phyloP scores from a whole-genome alignment of 2,888 invertebrate genomes.

The Graphium colonna region DNA sequence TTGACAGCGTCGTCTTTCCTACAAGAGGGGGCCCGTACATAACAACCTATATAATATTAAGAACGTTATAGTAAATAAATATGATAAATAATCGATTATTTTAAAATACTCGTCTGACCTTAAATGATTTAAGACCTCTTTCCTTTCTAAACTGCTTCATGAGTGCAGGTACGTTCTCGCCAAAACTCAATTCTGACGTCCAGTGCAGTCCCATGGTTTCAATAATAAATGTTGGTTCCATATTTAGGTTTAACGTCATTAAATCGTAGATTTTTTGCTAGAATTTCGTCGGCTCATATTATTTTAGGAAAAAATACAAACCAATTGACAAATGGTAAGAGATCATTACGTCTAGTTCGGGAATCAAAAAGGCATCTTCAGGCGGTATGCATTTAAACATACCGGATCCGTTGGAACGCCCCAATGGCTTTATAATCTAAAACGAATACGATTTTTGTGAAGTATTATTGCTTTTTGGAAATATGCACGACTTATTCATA shows the following conservation, averaged over 20 bases:
- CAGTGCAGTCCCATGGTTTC: slow-evolving; percentile 74
- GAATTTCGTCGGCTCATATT: slow-evolving; percentile 28
- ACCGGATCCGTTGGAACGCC: no score
- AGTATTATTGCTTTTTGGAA: no score
- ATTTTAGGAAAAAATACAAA: no score
- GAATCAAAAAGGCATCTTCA: slow-evolving; percentile 80
- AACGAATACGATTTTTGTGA: no score
- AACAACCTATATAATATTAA: slow-evolving; percentile 50
- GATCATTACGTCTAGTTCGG: slow-evolving; percentile 69
- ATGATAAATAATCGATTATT: background rate
- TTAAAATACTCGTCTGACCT: slow-evolving; percentile 41
- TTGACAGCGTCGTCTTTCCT: slow-evolving; percentile 82
- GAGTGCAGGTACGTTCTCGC: slow-evolving; percentile 63
- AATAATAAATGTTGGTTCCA: slow-evolving; percentile 80
- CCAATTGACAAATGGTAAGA: no score
- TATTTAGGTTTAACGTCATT: slow-evolving; percentile 77
- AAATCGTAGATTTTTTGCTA: slow-evolving; percentile 80
- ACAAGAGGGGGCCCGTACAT: slow-evolving; percentile 84
- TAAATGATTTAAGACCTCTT: slow-evolving; percentile 79
- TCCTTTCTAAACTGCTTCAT: slow-evolving; percentile 72
- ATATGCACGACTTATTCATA: no score
- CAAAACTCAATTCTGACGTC: slow-evolving; percentile 75
- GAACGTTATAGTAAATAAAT: background rate
- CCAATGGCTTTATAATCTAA: no score
- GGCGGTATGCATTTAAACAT: slow-evolving; percentile 74